phyloP scores from a whole-genome alignment of 1,140 invertebrate species.

The Platorchestia sp. region DNA sequence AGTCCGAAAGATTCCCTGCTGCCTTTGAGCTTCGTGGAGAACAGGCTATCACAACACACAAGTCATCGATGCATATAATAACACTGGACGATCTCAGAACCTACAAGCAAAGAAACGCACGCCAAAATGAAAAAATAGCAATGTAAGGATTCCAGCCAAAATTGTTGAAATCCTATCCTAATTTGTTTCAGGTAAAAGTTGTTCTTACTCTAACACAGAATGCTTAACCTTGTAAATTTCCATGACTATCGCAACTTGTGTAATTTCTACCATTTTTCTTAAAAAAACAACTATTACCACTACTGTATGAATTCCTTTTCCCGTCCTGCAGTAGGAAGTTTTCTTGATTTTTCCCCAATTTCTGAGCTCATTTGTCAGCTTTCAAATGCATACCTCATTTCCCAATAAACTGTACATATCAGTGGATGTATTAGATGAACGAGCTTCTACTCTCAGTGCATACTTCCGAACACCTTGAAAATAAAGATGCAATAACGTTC shows the following conservation, averaged over 20 bases:
- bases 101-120: neutral
- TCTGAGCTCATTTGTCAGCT: neutral
- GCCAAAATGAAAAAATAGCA: neutral
- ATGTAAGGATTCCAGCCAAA: neutral
- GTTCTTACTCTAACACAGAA: no score
- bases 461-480: neutral
- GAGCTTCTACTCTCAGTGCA: neutral
- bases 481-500: neutral
- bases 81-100: neutral
- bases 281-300: no score
- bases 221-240: neutral
- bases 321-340: no score
- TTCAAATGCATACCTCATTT: neutral
- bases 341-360: neutral
- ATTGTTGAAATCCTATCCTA: neutral
- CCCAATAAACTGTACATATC: neutral
- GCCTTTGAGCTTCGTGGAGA: neutral
- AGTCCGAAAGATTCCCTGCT: neutral
- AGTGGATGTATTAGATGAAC: neutral
- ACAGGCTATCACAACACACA: neutral
- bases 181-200: neutral
- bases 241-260: neutral
- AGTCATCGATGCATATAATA: neutral
- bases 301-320: no score
- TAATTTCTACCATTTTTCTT: no score